Conservation (phyloP, 2,113 vertebrate species). For the Cryptomyrus ogoouensis region DNA sequence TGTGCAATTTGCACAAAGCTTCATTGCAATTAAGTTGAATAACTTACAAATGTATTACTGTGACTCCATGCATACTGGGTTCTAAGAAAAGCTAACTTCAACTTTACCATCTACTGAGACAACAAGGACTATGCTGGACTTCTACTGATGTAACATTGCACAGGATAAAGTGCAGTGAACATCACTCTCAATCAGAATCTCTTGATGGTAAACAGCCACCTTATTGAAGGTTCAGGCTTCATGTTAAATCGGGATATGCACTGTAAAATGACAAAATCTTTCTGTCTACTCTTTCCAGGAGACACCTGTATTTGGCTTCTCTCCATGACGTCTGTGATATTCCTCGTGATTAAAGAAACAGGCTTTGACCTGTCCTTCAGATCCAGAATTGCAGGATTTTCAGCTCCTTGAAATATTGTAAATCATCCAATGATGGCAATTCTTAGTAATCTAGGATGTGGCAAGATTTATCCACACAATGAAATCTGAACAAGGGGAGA, state of each 20-base stretch:
- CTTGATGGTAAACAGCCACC: background rate
- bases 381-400: constrained; percentile 8
- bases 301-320: background rate
- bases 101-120: background rate
- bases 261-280: background rate
- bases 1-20: background rate
- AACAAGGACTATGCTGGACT: background rate
- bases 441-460: background rate
- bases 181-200: background rate
- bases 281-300: background rate
- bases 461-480: background rate
- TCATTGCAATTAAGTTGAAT: background rate
- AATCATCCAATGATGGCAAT: background rate
- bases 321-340: background rate
- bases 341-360: background rate
- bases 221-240: background rate
- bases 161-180: background rate
- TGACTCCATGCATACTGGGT: background rate
- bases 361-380: background rate
- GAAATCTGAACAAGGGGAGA: background rate
- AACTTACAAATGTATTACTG: background rate
- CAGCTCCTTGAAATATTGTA: background rate
- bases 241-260: background rate
- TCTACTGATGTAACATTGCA: background rate
- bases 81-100: background rate